Conservation (phyloP, 2,888 invertebrate species). For the Platycheirus rosarum region DNA sequence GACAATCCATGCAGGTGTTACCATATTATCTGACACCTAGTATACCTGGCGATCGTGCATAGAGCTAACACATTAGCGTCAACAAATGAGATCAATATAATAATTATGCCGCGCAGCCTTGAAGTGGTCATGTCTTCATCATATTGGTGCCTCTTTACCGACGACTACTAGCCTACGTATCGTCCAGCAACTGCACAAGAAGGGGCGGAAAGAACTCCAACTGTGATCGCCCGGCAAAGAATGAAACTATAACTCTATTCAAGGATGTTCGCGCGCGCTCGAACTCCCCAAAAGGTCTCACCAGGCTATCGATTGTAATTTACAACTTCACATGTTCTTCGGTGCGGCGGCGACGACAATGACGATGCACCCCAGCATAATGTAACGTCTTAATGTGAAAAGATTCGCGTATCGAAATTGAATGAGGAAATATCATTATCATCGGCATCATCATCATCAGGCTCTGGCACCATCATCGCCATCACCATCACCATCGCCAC, state of each 20-base stretch:
- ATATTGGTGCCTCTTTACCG: slow-evolving; percentile 46
- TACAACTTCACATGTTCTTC: slow-evolving; percentile 71
- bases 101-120: slow-evolving; percentile 72
- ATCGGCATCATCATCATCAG: slow-evolving; percentile 45
- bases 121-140: slow-evolving; percentile 69
- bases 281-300: slow-evolving; percentile 67
- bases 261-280: slow-evolving; percentile 59
- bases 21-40: slow-evolving; percentile 60
- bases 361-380: slow-evolving; percentile 50
- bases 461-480: slow-evolving; percentile 36
- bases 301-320: slow-evolving; percentile 69
- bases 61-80: slow-evolving; percentile 71
- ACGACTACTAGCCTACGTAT: slow-evolving; percentile 66
- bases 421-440: slow-evolving; percentile 73
- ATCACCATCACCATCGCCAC: slow-evolving; percentile 30
- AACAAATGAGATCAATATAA: slow-evolving; percentile 74
- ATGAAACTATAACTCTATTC: slow-evolving; percentile 49
- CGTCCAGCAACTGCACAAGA: neutral
- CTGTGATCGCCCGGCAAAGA: slow-evolving; percentile 52
- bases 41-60: slow-evolving; percentile 49
- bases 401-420: slow-evolving; percentile 74
- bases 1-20: slow-evolving; percentile 72
- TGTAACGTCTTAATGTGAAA: slow-evolving; percentile 71
- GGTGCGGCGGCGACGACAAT: slow-evolving; percentile 26
- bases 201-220: slow-evolving; percentile 70